Base-by-base conservation (phyloP, 2,113 vertebrate genomes). In the Hyla sarda region DNA sequence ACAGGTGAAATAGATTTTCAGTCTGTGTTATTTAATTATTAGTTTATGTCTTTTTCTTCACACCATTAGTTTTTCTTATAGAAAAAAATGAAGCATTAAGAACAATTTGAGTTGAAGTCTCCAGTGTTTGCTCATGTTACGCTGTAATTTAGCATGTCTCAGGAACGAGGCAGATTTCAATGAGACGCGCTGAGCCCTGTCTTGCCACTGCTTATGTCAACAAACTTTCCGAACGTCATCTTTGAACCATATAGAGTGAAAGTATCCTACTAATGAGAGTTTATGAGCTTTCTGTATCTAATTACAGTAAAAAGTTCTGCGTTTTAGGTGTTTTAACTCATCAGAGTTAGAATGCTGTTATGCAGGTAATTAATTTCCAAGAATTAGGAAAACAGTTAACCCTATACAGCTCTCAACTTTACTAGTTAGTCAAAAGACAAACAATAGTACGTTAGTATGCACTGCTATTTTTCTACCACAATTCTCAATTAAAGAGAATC, bases 221-320 rank as follows among this genome's bases (percentile, higher is more conserved):
- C 85, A 86, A 86, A 86, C 67, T 71, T 82, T 86, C 41, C 14
- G 13, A 82, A 86, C 81, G 81, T 58, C 65, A 81, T 86, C 78
- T 74, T 60, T 82, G 85, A 82, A 82, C 67, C 77, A 71, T 80
- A 67, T 52, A 86, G 65, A 81, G 84, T 86, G 81, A 86, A 85
- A 58, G 45, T 81, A 34, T 86, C 76, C 76, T 41, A 52, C 76
- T 80, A 86, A 86, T 86, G 76, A 80, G 84, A 69, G 62, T 80
- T 80, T 81, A 80, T 56, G 41, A 52, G 84, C 76, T 56, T 60
- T 54, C 16, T 47, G 60, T 71, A 34, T 80, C 62, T 82, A 82
- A 82, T 86, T 86, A 77, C 69, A 48, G 85, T 72, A 56, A 23
- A 74, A 30, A 82, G 73, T 45, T 60, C 85, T 62, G 50, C 32